Conservation (phyloP, 2,888 invertebrate genomes). For the Uropetala carovei region DNA sequence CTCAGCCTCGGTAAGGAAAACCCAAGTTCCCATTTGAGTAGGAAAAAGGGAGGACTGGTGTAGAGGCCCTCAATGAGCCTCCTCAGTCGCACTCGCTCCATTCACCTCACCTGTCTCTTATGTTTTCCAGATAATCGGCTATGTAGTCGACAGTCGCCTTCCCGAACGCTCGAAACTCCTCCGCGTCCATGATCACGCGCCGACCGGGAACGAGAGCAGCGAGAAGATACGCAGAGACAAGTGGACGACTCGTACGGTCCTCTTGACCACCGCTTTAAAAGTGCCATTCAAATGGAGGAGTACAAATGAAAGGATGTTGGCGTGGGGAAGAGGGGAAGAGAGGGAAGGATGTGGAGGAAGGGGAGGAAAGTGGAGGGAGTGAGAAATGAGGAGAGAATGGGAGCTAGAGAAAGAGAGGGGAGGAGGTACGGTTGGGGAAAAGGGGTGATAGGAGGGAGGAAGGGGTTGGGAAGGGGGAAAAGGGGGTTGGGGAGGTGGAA, state of each 20-base stretch:
- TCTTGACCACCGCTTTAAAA: constrained; percentile 1
- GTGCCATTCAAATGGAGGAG: constrained; percentile 32
- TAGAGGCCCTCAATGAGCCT: too few relatives aligned
- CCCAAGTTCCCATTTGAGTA: too few relatives aligned
- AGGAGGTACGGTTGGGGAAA: neutral
- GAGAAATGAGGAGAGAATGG: neutral
- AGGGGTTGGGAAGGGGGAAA: neutral
- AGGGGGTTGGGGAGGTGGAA: neutral
- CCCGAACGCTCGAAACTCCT: constrained; percentile 89
- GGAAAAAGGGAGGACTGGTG: too few relatives aligned
- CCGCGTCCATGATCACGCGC: constrained; percentile 82
- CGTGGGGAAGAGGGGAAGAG: neutral
- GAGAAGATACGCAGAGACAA: neutral
- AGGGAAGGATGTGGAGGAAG: neutral
- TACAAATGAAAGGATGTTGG: neutral
- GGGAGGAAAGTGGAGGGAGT: neutral
- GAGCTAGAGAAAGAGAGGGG: neutral
- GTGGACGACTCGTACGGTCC: too few relatives aligned
- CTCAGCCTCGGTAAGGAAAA: too few relatives aligned
- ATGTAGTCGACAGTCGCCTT: constrained; percentile 93
- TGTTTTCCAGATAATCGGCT: constrained; percentile 91
- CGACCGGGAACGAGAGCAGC: neutral
- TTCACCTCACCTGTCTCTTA: constrained; percentile 84
- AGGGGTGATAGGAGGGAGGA: neutral
- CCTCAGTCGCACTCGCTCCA: too few relatives aligned